Conservation (phyloP, 2,113 vertebrate genomes). For the Platycercus adscitus region DNA sequence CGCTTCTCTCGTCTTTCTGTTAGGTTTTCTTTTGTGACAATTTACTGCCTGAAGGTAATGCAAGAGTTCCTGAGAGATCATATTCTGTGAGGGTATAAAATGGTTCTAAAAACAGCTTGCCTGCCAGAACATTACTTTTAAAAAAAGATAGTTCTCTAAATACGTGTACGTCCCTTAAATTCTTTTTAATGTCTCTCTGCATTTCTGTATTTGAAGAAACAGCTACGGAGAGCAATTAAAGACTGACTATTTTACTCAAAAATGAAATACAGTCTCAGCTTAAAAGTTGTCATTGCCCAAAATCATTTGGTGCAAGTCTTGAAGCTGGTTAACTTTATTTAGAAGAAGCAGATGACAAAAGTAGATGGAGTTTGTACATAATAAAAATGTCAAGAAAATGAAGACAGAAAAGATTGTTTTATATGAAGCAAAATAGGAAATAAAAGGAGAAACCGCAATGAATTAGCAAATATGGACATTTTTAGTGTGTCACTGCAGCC, state of each 20-base stretch:
- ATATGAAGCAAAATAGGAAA: not conserved
- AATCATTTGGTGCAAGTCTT: not conserved
- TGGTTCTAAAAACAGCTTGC: not conserved
- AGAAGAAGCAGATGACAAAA: not conserved
- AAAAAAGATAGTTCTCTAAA: not conserved
- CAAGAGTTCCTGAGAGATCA: not conserved
- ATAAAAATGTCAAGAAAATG: slow-evolving; percentile 34
- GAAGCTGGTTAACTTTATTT: not conserved
- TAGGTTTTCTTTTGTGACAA: not conserved
- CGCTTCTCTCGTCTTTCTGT: not conserved
- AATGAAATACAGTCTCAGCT: not conserved
- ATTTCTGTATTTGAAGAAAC: not conserved
- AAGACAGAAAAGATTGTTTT: slow-evolving; percentile 10
- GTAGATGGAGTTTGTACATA: not conserved
- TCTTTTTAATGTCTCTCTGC: not conserved
- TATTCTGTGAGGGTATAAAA: not conserved
- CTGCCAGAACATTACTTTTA: not conserved
- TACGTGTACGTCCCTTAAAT: not conserved
- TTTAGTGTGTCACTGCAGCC: slow-evolving; percentile 44
- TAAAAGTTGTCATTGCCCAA: not conserved
- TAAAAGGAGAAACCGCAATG: not conserved
- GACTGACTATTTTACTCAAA: not conserved
- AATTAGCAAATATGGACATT: not conserved
- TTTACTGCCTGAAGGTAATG: not conserved
- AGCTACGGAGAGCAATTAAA: not conserved